These are phyloP conservation scores for Heliconius hortense DNA, from an alignment of 2,888 invertebrate genomes.

Conservation along the genomic window DNA sequence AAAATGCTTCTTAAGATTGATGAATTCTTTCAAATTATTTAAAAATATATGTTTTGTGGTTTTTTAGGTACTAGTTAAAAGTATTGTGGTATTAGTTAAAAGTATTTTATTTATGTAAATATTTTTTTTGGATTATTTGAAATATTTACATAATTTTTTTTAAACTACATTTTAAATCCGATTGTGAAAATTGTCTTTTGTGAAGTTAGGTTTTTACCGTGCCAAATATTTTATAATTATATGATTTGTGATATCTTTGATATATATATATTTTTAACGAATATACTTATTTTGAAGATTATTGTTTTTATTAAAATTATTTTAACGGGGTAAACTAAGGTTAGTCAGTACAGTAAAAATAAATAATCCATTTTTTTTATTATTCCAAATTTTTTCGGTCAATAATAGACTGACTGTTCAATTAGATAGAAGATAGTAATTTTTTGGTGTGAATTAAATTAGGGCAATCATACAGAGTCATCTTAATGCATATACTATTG, in stretches of 20 bases:
- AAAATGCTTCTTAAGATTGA: not conserved
- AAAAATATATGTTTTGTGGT: not conserved
- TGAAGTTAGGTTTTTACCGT: not conserved
- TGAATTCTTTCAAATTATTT: not conserved
- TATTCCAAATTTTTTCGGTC: too few species aligned
- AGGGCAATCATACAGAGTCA: not conserved
- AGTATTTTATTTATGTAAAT: not conserved
- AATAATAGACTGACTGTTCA: too few species aligned
- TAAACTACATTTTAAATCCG: too few species aligned
- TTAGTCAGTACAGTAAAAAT: not conserved
- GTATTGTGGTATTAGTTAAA: too few species aligned
- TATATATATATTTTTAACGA: not conserved
- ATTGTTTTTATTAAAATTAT: not conserved
- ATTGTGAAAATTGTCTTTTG: not conserved
- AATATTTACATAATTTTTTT: not conserved
- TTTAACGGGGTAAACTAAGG: not conserved
- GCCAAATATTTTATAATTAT: not conserved
- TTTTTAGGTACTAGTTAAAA: too few species aligned
- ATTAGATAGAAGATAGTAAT: too few species aligned
- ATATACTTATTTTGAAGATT: not conserved
- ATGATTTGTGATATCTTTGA: too few species aligned
- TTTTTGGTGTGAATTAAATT: too few species aligned
- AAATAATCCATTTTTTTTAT: too few species aligned
- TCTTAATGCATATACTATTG: not conserved
- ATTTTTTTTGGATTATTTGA: not conserved